Evolutionary conservation across 1,140 invertebrate species (phyloP).

Genomic region (Rhizoglyphus robini): DNA sequence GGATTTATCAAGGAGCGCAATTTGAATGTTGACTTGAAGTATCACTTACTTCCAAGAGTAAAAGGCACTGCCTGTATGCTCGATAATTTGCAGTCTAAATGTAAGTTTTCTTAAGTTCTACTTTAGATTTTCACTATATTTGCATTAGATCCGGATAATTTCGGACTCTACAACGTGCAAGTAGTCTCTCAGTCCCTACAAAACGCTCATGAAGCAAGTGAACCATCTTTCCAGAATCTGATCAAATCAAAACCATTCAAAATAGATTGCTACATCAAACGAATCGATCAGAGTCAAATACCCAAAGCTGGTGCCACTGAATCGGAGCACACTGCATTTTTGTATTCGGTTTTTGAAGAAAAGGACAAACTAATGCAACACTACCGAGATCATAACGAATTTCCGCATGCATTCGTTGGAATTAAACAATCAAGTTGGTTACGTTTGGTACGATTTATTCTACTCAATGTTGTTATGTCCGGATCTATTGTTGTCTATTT

Average conservation of each 20-base stretch:
- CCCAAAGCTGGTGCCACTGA: constrained; percentile 50
- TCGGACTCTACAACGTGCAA: constrained; percentile 27
- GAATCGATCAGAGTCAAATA: constrained; percentile 63
- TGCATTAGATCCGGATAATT: constrained; percentile 12
- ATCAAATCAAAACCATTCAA: constrained; percentile 56
- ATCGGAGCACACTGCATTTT: constrained; percentile 57
- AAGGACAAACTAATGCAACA: no score
- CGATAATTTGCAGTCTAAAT: constrained; percentile 22
- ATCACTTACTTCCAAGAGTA: constrained; percentile 80
- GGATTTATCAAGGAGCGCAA: constrained; percentile 74
- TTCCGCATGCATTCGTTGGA: no score
- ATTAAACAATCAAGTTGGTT: background rate
- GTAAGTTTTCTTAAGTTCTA: background rate
- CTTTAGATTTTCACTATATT: background rate
- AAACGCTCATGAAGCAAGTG: constrained; percentile 30
- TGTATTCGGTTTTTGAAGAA: constrained; percentile 59
- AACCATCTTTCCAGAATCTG: constrained; percentile 59
- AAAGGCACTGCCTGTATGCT: constrained; percentile 54
- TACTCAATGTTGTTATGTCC: background rate
- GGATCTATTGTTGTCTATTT: constrained; percentile 3
- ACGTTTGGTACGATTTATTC: background rate
- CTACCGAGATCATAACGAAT: no score
- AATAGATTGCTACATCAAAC: constrained; percentile 60
- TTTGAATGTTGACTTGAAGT: constrained; percentile 63
- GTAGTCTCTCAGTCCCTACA: constrained; percentile 22